A percentile compares a stretch with the other conserved stretches of the same genome.
These are phyloP conservation scores for Nymphalis c-album DNA, from an alignment of 2,888 invertebrate species.

Conservation along the genomic window DNA sequence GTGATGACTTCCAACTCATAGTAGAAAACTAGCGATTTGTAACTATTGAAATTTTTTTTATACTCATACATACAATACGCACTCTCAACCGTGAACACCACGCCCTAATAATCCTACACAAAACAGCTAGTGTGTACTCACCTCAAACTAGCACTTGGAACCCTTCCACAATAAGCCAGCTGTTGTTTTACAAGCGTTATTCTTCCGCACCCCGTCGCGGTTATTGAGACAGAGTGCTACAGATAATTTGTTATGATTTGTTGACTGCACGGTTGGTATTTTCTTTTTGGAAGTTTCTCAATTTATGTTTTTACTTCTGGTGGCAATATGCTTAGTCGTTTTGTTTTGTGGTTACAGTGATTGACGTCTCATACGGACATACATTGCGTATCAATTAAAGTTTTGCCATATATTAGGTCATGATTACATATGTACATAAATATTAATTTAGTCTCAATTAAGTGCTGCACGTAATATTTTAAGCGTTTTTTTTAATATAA, in stretches of 20 bases:
- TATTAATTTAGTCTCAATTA: too few relatives aligned
- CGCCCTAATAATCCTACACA: conserved; percentile 25
- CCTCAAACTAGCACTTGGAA: conserved; percentile 19
- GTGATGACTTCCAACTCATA: too few relatives aligned
- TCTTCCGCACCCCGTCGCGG: conserved; percentile 17
- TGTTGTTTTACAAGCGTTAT: conserved; percentile 25
- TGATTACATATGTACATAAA: too few relatives aligned
- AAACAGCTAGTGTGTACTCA: conserved; percentile 7
- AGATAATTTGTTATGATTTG: conserved; percentile 30
- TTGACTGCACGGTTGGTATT: conserved; percentile 4
- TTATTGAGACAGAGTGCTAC: conserved; percentile 32
- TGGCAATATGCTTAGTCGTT: not conserved
- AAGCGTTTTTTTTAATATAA: too few relatives aligned
- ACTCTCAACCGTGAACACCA: conserved; percentile 28
- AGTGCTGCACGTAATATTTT: too few relatives aligned
- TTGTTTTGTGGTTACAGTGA: too few relatives aligned
- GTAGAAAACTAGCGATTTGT: too few relatives aligned
- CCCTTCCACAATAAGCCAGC: conserved; percentile 22
- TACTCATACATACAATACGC: conserved; percentile 16
- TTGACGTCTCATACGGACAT: too few relatives aligned
- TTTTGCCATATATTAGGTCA: too few relatives aligned
- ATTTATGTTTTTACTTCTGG: conserved; percentile 1
- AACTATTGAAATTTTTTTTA: too few relatives aligned
- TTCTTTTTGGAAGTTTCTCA: not conserved
- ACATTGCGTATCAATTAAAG: too few relatives aligned